phyloP scores from a whole-genome alignment of 2,888 invertebrate genomes.

The Leucoma salicis region DNA sequence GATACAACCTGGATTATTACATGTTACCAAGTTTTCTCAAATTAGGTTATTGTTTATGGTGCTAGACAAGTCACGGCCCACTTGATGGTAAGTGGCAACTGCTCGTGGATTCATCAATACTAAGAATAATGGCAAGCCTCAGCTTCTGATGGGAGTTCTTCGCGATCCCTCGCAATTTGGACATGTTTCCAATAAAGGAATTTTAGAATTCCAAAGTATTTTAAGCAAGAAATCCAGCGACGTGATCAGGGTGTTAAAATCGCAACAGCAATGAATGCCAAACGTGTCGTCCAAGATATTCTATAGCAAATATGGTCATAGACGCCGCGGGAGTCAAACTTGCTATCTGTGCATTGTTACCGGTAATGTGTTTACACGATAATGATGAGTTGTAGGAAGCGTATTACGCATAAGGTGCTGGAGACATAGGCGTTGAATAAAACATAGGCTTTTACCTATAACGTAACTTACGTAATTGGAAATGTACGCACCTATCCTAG shows the following conservation, averaged over 20 bases:
- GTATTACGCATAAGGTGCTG: slow-evolving; percentile 10
- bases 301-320: slow-evolving; percentile 53
- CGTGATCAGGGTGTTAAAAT: slow-evolving; percentile 57
- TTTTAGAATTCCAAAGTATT: slow-evolving; percentile 52
- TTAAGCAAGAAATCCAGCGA: slow-evolving; percentile 46
- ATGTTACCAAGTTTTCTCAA: no score
- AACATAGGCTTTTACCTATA: slow-evolving; percentile 22
- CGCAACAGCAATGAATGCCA: slow-evolving; percentile 44
- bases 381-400: slow-evolving; percentile 22
- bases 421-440: slow-evolving; percentile 18
- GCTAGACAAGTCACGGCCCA: no score
- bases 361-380: slow-evolving; percentile 26
- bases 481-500: slow-evolving; percentile 9
- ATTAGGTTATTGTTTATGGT: no score
- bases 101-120: no score
- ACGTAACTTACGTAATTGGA: no score
- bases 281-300: slow-evolving; percentile 49
- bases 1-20: no score
- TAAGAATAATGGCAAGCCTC: no score
- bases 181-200: slow-evolving; percentile 48
- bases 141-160: no score
- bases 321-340: slow-evolving; percentile 39
- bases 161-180: neutral
- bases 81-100: no score
- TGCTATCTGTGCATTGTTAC: slow-evolving; percentile 35